Evolutionary conservation across 92 coral and sea anemone genomes (phyloP), one percentile per base, ranked within the genome.

Genomic region (Zoanthus sansibaricus): DNA sequence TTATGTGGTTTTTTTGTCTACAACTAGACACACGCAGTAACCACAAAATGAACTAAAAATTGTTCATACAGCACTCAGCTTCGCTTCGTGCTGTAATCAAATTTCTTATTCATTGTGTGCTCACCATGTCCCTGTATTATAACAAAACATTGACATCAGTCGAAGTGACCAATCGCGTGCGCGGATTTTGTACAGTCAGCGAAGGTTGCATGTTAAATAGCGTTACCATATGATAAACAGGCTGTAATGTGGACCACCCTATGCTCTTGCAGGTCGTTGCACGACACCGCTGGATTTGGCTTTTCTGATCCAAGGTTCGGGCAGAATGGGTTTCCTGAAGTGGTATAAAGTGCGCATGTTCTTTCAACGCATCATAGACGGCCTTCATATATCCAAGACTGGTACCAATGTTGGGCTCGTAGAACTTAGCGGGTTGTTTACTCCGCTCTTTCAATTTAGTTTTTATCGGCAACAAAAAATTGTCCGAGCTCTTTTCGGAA

Each of bases 161-260:
- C 42, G 42, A 37, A 37, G 2, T 37, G 42, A 37, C 42, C 42
- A 37, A 37, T 37, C 42, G 42, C 42, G 42, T 37, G 42, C 42
- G 42, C 42, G 2, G 0, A 37, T 37, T 37, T 37, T 37, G 42
- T 37, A 37, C 42, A 37, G 42, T 37, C 3, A 37, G 4, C 42
- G 4, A 37, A 37, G 42, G 55, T 49, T 49, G 55, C 10, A 49
- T 49, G 12, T 7, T 49, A 49, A 5, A 49, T 49, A 49, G 10
- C 12, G 55, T 49, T 49, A 49, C 12, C 62, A 32, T 17, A 47
- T 79, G 14, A n/a, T 80, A 15, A 66, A 64, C 15, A 45, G 37
- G 74, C 45, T 42, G 75, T 80, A 80, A 80, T 80, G 85, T 80
- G 85, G 85, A 80, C 85, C 66, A 80, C 85, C 85, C 85, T 80